Conservation (phyloP, 2,797 vertebrate genomes). For the Thripadectes ignobilis region DNA sequence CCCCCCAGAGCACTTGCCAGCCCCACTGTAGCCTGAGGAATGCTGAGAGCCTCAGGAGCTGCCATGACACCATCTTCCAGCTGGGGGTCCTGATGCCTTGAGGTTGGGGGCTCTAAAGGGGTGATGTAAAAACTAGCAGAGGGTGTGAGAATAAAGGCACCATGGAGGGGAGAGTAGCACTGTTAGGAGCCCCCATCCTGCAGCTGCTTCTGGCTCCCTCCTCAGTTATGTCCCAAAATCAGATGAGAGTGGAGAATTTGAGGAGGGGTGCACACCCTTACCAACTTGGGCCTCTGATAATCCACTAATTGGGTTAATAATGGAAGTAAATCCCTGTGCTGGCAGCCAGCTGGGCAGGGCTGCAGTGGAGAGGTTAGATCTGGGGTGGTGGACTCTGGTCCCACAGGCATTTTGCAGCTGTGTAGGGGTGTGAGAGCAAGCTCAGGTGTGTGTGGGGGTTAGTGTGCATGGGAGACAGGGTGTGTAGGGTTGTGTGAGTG, state of each 20-base stretch:
- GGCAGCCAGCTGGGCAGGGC: background rate
- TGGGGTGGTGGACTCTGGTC: background rate
- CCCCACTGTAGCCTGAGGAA: background rate
- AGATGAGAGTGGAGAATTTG: background rate
- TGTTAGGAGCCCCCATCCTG: accelerated
- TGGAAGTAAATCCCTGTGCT: background rate
- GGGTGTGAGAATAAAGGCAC: background rate
- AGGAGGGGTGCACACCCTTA: background rate
- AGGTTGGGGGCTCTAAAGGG: background rate
- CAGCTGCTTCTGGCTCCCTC: background rate
- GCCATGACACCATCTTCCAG: accelerated
- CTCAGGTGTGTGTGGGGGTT: background rate
- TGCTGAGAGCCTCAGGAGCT: background rate
- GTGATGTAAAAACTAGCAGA: background rate
- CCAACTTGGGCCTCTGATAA: background rate
- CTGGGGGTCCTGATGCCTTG: accelerated
- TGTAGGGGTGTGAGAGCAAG: accelerated
- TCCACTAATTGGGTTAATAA: background rate
- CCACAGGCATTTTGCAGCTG: background rate
- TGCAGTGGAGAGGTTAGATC: accelerated
- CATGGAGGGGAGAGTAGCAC: background rate
- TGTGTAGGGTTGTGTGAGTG: accelerated
- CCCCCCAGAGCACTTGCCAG: background rate
- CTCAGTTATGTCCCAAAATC: background rate
- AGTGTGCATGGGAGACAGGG: background rate